phyloP scores from a whole-genome alignment of 1,140 invertebrate genomes.

The Drosophila miranda region DNA sequence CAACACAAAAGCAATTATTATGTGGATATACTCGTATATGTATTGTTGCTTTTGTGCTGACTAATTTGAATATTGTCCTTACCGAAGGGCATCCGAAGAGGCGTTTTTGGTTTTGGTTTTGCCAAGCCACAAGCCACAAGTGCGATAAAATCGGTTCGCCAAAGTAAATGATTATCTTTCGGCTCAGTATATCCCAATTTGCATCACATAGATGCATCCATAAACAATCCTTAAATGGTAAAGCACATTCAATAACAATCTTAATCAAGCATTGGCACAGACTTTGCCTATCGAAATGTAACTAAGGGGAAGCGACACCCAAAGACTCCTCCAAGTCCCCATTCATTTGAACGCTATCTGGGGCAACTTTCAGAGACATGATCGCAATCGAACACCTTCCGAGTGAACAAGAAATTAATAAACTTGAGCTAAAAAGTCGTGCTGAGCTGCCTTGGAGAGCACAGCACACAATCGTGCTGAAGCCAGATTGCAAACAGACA shows the following conservation, averaged over 20 bases:
- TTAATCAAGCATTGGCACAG: no score
- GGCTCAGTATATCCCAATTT: no score
- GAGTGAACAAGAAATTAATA: slow-evolving; percentile 15
- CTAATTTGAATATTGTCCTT: slow-evolving; percentile 54
- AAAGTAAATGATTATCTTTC: no score
- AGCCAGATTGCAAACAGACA: slow-evolving; percentile 34
- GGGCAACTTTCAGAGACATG: neutral
- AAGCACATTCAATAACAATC: no score
- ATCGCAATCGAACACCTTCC: slow-evolving; percentile 28
- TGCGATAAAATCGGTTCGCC: no score
- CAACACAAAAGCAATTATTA: slow-evolving; percentile 54
- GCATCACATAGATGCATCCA: no score
- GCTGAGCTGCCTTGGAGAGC: neutral
- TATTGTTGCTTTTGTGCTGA: slow-evolving; percentile 32
- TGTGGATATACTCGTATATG: slow-evolving; percentile 8
- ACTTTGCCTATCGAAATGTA: no score
- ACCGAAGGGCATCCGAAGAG: neutral
- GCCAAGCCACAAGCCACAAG: neutral
- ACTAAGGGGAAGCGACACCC: no score
- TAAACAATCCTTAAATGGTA: no score
- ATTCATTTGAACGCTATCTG: neutral
- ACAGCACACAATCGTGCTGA: no score
- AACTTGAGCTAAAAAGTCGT: slow-evolving; percentile 25
- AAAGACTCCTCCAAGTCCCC: no score
- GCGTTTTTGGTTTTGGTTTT: neutral